A percentile compares a stretch with the other conserved stretches of the same genome.
phyloP scores from a whole-genome alignment of 2,888 invertebrate genomes.

The Platypus cylindrus region DNA sequence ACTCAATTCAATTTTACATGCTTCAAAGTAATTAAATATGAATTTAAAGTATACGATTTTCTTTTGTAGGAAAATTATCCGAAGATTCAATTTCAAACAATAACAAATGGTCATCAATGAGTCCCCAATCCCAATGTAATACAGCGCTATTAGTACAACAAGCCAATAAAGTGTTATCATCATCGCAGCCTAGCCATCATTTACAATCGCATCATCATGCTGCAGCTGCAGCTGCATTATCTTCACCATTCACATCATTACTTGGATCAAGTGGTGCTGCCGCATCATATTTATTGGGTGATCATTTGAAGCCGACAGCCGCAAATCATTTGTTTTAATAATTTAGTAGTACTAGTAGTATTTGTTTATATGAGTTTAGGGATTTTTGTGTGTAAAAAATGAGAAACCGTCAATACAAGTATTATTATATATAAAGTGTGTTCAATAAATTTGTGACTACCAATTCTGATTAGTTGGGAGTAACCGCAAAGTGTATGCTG shows the following conservation, averaged over 20 bases:
- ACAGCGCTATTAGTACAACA: constrained; percentile 36
- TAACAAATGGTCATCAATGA: constrained; percentile 37
- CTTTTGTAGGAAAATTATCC: constrained; percentile 34
- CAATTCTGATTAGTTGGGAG: too few species aligned
- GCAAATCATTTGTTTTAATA: constrained; percentile 51
- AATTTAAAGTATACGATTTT: constrained; percentile 7
- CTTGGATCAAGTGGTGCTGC: constrained; percentile 43
- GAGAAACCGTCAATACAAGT: too few species aligned
- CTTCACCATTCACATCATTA: constrained; percentile 44
- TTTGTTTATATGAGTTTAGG: background rate
- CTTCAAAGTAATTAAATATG: background rate
- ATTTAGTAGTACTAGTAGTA: background rate
- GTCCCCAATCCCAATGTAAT: constrained; percentile 36
- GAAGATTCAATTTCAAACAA: constrained; percentile 34
- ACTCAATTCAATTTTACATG: background rate
- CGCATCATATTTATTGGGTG: constrained; percentile 48
- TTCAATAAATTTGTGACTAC: too few species aligned
- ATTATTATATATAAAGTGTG: too few species aligned
- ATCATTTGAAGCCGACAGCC: constrained; percentile 47
- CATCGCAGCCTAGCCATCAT: constrained; percentile 34
- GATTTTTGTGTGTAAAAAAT: too few species aligned
- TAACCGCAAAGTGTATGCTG: too few species aligned
- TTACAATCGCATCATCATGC: constrained; percentile 48
- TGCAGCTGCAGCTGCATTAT: constrained; percentile 47
- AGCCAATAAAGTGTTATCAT: constrained; percentile 36